Evolutionary conservation across 2,797 vertebrate species (phyloP).

Genomic region (Rhincodon typus): DNA sequence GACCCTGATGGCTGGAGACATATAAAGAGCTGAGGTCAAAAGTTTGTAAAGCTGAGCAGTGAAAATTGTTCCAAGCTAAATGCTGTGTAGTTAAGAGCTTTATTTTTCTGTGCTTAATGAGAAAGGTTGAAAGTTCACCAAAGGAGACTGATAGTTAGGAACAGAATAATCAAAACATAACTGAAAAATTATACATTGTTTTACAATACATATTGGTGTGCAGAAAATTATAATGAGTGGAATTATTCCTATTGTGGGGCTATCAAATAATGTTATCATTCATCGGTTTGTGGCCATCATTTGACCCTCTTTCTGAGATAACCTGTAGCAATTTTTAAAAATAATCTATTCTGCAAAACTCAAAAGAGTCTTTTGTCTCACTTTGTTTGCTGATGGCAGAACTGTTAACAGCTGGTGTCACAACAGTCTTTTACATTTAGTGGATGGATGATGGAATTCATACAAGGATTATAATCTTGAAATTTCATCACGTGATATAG

Average conservation of each 20-base stretch:
- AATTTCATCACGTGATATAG: background rate
- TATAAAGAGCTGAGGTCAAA: background rate
- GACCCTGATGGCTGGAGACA: background rate
- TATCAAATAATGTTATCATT: background rate
- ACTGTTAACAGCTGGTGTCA: background rate
- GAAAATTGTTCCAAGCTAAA: background rate
- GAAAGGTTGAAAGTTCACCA: background rate
- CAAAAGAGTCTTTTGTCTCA: background rate
- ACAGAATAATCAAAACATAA: too few relatives aligned
- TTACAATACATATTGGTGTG: background rate
- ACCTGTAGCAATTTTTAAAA: background rate
- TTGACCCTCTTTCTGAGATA: background rate
- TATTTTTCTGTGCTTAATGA: background rate
- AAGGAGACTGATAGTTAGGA: too few relatives aligned
- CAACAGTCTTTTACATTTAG: background rate
- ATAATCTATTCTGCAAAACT: background rate
- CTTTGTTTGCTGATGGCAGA: background rate
- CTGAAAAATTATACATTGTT: background rate
- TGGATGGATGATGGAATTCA: background rate
- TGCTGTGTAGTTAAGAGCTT: background rate
- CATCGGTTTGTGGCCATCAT: background rate
- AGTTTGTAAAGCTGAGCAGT: background rate
- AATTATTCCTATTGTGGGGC: background rate
- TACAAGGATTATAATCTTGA: slow-evolving; percentile 12
- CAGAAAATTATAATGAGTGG: background rate